phyloP scores from a whole-genome alignment of 2,113 vertebrate species.

The Gymnocephalus cernua region DNA sequence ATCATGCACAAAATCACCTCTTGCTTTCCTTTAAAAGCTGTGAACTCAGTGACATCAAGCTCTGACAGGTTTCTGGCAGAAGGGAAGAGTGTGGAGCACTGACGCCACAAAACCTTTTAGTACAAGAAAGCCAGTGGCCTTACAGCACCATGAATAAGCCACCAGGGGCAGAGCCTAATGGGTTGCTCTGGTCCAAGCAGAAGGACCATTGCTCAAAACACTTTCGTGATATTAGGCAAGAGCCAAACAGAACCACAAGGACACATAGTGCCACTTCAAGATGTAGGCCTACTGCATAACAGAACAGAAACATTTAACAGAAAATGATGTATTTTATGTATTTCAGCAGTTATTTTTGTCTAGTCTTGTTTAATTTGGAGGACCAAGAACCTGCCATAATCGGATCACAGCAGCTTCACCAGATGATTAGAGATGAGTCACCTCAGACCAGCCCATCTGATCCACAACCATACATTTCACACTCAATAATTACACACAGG shows the following conservation, averaged over 20 bases:
- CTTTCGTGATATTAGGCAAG: conserved; percentile 30
- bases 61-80: not conserved
- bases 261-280: conserved; percentile 15
- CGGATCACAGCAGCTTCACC: not conserved
- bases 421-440: not conserved
- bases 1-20: not conserved
- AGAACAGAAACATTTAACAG: conserved; percentile 17
- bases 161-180: conserved; percentile 47
- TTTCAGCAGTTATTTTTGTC: not conserved
- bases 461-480: not conserved
- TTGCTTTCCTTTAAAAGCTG: not conserved
- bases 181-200: conserved; percentile 31
- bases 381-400: not conserved
- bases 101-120: conserved; percentile 9
- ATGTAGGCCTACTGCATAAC: conserved; percentile 16
- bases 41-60: not conserved
- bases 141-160: conserved; percentile 23
- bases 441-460: not conserved
- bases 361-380: not conserved
- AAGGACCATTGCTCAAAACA: conserved; percentile 39
- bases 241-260: conserved; percentile 26
- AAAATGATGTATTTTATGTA: conserved; percentile 3
- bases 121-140: conserved; percentile 28
- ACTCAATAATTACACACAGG: conserved; percentile 2
- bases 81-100: not conserved